Conservation (phyloP, 2,888 invertebrate species). For the Mechanitis messenoides region DNA sequence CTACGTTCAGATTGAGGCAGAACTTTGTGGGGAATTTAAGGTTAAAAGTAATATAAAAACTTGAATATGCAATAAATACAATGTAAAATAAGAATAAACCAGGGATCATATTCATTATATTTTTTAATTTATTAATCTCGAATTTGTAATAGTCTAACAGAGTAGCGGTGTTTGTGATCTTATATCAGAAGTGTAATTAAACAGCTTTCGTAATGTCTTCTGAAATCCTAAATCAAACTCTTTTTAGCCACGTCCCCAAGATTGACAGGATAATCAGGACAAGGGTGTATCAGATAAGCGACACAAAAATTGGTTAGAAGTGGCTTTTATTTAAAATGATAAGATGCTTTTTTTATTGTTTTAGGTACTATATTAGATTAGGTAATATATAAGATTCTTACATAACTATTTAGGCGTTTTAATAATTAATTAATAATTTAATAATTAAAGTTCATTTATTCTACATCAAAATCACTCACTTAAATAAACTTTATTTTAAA, state of each 20-base stretch:
- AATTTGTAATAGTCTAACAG: neutral
- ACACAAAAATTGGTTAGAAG: conserved; percentile 18
- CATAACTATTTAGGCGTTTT: too few relatives aligned
- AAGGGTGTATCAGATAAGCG: conserved; percentile 24
- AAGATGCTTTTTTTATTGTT: too few relatives aligned
- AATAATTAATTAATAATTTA: too few relatives aligned
- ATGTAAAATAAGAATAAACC: too few relatives aligned
- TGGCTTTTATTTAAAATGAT: too few relatives aligned
- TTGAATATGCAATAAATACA: too few relatives aligned
- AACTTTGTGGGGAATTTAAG: neutral
- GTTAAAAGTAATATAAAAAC: neutral
- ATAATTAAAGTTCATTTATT: too few relatives aligned
- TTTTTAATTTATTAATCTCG: too few relatives aligned
- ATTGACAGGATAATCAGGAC: conserved; percentile 21
- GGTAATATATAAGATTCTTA: too few relatives aligned
- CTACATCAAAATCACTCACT: too few relatives aligned
- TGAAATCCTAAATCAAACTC: conserved; percentile 13
- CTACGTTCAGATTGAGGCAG: conserved; percentile 14
- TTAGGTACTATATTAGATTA: too few relatives aligned
- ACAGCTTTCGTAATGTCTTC: conserved; percentile 7
- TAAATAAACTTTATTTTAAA: too few relatives aligned
- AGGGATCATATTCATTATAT: neutral
- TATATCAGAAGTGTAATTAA: conserved; percentile 12
- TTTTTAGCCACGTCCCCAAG: conserved; percentile 14
- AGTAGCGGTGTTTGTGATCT: conserved; percentile 7